These are phyloP conservation scores for Homalodisca vitripennis DNA, from an alignment of 1,140 invertebrate genomes.

Conservation along the genomic window DNA sequence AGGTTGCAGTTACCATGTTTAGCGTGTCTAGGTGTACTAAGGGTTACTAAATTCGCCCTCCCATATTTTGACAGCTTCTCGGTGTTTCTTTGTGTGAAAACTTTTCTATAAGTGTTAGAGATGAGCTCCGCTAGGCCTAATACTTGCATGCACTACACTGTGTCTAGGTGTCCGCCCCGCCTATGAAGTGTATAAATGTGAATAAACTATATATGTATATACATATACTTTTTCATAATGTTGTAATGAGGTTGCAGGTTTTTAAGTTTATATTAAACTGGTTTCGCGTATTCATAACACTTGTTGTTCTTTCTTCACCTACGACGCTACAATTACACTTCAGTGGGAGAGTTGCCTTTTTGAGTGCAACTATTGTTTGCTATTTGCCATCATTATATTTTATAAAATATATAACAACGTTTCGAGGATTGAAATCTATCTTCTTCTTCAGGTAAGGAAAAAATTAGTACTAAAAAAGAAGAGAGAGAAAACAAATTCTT, in stretches of 20 bases:
- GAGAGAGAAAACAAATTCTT: too few relatives aligned
- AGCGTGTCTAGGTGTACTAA: neutral
- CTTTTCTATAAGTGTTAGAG: constrained; percentile 18
- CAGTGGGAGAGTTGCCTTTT: too few relatives aligned
- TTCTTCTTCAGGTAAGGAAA: too few relatives aligned
- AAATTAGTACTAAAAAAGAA: too few relatives aligned
- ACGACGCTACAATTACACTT: too few relatives aligned
- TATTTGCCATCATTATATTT: too few relatives aligned
- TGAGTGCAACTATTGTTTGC: too few relatives aligned
- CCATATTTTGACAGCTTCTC: constrained; percentile 1
- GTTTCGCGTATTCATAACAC: constrained; percentile 36
- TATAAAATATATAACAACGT: too few relatives aligned
- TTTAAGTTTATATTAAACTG: constrained; percentile 39
- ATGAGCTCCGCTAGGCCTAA: constrained; percentile 18
- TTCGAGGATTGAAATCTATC: too few relatives aligned
- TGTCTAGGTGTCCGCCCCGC: constrained; percentile 11
- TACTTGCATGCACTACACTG: constrained; percentile 9
- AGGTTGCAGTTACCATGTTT: neutral
- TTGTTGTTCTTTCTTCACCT: too few relatives aligned
- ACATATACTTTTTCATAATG: constrained; percentile 39
- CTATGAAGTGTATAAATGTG: constrained; percentile 33
- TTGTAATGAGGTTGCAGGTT: constrained; percentile 37
- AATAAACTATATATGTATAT: constrained; percentile 37
- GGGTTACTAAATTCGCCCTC: neutral
- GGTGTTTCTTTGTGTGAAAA: neutral